phyloP scores from a whole-genome alignment of 2,888 invertebrate genomes.

The Lepidochrysops patricia region DNA sequence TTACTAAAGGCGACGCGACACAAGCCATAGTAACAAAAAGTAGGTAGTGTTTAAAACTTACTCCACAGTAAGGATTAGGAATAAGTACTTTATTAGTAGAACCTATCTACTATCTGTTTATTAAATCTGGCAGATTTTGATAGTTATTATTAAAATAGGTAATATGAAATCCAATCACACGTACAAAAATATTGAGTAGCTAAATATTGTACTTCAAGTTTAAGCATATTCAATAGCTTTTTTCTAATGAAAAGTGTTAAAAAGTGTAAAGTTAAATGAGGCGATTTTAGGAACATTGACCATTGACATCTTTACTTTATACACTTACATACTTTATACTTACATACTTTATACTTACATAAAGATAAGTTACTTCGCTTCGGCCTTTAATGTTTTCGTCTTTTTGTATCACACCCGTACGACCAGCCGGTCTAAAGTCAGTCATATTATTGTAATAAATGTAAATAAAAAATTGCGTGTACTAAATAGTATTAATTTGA shows the following conservation, averaged over 20 bases:
- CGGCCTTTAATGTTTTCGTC: no score
- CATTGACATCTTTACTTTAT: no score
- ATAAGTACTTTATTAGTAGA: not conserved
- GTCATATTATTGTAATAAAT: no score
- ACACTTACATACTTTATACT: no score
- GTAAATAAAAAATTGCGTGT: no score
- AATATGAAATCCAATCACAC: not conserved
- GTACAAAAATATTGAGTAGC: not conserved
- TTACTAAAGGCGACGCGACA: not conserved
- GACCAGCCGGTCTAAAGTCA: no score
- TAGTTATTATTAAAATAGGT: not conserved
- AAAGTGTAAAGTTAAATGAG: no score
- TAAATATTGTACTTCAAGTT: not conserved
- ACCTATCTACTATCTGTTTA: not conserved
- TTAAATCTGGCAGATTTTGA: not conserved
- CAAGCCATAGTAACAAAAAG: not conserved
- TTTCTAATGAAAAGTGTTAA: not conserved
- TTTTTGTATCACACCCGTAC: no score
- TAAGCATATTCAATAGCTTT: not conserved
- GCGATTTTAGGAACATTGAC: no score
- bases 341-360: no score
- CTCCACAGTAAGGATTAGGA: not conserved
- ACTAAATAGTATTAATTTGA: no score
- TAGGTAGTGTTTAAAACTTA: not conserved
- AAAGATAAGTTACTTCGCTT: no score